Evolutionary conservation across 2,113 vertebrate genomes (phyloP).

Genomic region (Synodontis membranacea): DNA sequence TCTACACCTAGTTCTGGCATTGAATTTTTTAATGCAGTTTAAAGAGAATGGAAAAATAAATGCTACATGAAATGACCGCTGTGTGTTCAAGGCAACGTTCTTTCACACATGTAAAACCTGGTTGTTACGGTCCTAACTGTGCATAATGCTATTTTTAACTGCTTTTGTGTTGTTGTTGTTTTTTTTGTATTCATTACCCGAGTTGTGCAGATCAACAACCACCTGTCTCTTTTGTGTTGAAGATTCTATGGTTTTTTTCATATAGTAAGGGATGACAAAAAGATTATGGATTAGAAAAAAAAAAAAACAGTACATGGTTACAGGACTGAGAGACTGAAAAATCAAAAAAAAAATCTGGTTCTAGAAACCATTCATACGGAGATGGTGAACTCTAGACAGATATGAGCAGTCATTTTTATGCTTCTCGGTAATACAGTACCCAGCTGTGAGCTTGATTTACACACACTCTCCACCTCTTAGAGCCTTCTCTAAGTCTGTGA

Average conservation of each 20-base stretch:
- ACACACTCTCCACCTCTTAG: conserved; percentile 23
- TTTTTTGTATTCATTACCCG: background rate
- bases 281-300: background rate
- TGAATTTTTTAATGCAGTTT: background rate
- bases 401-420: conserved; percentile 42
- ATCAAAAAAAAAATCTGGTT: background rate
- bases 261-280: background rate
- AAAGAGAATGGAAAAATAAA: background rate
- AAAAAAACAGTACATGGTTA: background rate
- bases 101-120: background rate
- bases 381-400: conserved; percentile 15
- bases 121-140: background rate
- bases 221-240: background rate
- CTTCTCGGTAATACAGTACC: conserved; percentile 23
- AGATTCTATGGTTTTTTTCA: background rate
- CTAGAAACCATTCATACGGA: background rate
- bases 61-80: background rate
- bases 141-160: background rate
- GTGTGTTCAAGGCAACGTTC: background rate
- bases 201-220: background rate
- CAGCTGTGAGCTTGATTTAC: conserved; percentile 48
- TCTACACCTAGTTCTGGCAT: background rate
- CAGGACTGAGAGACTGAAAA: background rate
- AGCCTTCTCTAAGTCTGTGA: conserved; percentile 37
- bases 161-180: background rate